A percentile compares a stretch with the other conserved stretches of the same genome.
Conservation (phyloP, 1,140 invertebrate genomes). For the Penaeus indicus region DNA sequence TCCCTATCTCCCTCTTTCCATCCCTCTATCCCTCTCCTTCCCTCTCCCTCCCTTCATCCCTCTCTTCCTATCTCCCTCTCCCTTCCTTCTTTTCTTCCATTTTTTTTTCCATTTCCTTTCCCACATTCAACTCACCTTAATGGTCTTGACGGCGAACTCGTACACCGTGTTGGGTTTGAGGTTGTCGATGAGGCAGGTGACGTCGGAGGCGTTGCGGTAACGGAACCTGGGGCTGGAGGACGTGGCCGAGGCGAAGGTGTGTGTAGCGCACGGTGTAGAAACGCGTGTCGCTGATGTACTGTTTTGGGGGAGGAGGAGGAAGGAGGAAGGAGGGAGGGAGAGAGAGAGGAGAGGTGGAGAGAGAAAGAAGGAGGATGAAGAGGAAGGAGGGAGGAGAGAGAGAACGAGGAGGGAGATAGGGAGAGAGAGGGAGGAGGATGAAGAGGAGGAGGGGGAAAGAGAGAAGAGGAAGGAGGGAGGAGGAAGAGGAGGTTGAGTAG, state of each 20-base stretch:
- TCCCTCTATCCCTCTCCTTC: too few species aligned
- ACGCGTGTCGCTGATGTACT: slow-evolving; percentile 75
- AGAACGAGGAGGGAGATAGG: too few species aligned
- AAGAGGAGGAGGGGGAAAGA: too few species aligned
- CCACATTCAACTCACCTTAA: slow-evolving; percentile 76
- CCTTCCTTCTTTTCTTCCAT: background rate
- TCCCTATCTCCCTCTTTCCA: too few species aligned
- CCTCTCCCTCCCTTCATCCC: too few species aligned
- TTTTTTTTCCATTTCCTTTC: background rate
- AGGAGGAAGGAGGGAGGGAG: too few species aligned
- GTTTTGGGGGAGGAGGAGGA: slow-evolving; percentile 66
- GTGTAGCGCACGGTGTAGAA: slow-evolving; percentile 86
- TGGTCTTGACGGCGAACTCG: slow-evolving; percentile 96
- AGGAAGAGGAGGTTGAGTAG: too few species aligned
- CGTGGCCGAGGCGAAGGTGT: slow-evolving; percentile 52
- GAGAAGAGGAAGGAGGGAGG: background rate
- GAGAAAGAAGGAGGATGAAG: too few species aligned
- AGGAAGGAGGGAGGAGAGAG: background rate
- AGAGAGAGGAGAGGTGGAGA: background rate
- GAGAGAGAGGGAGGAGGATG: too few species aligned
- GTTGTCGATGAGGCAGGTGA: slow-evolving; percentile 92
- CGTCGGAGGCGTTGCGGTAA: slow-evolving; percentile 40
- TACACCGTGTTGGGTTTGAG: slow-evolving; percentile 92
- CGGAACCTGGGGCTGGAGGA: slow-evolving; percentile 59
- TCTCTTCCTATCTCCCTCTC: too few species aligned